Evolutionary conservation across 2,797 vertebrate species (phyloP), one percentile per base, ranked within the genome.

Genomic region (Syndactyla subalaris): DNA sequence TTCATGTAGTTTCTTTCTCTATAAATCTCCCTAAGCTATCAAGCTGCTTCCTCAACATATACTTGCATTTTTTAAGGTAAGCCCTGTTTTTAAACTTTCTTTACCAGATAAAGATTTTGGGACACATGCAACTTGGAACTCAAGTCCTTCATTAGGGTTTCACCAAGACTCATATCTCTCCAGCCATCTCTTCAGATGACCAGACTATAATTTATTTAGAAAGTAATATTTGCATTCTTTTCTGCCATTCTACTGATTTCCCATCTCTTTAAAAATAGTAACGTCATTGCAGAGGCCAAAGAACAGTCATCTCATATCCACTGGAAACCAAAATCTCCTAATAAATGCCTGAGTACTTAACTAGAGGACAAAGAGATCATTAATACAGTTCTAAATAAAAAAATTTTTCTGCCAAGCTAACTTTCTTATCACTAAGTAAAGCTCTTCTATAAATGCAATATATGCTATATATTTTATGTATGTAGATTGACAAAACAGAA

Each of bases 171-270:
- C 0, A 0, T 83, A 91, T 67, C 26, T 52, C 41, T 75, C 59
- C 45, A 70, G 29, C 18, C 41, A 88, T 24, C 23, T 74, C 43
- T 81, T 92, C 22, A 78, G 41, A 80, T 3, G 4, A 83, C 26
- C 21, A 8, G 21, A 59, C 34, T 80, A 14, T 12, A 88, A 89
- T 34, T 93, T 65, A 71, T 59, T 80, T 57, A 77, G 65, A 85
- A 88, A 63, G 61, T 17, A 92, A 5, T 62, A 92, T 62, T 82
- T 84, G 66, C 79, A 93, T 83, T 94, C 68, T 91, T 95, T 58
- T 86, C 32, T 21, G 23, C 36, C 30, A 80, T 80, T 90, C 80
- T 57, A 90, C 45, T 75, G 24, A 81, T 49, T 90, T 86, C 57
- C 54, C 49, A 46, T 43, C 48, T 71, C 32, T 85, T 83, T 77